Percentiles rank a stretch among this genome's conserved stretches.
Evolutionary conservation across 2,113 vertebrate species (phyloP).

Genomic region (Chamaea fasciata): DNA sequence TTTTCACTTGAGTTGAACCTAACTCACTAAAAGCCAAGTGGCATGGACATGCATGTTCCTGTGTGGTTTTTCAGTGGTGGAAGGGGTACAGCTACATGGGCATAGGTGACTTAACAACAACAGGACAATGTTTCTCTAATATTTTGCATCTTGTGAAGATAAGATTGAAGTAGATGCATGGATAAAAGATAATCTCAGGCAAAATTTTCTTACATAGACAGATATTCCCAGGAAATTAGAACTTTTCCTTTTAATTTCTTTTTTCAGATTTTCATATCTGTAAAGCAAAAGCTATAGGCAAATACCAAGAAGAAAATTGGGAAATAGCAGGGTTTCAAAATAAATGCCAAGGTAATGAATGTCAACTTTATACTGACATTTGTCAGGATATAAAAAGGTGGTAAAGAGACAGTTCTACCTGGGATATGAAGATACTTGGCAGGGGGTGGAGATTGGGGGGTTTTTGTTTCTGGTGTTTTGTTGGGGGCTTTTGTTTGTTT

Average conservation of each 20-base stretch:
- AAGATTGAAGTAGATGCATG: not conserved
- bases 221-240: not conserved
- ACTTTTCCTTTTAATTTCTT: not conserved
- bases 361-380: not conserved
- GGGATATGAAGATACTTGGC: not conserved
- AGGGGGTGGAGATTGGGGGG: too few relatives aligned
- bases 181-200: not conserved
- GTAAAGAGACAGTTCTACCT: not conserved
- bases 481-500: not conserved
- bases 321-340: not conserved
- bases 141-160: not conserved
- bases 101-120: not conserved
- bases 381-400: not conserved
- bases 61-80: not conserved
- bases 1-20: not conserved
- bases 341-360: not conserved
- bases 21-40: not conserved
- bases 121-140: not conserved
- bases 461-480: accelerated
- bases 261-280: not conserved
- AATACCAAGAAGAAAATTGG: not conserved
- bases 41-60: not conserved
- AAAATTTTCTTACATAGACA: not conserved
- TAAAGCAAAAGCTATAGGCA: not conserved
- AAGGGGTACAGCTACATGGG: not conserved